phyloP scores from a whole-genome alignment of 1,140 invertebrate species.

The Ceratoteleas bidentatus region DNA sequence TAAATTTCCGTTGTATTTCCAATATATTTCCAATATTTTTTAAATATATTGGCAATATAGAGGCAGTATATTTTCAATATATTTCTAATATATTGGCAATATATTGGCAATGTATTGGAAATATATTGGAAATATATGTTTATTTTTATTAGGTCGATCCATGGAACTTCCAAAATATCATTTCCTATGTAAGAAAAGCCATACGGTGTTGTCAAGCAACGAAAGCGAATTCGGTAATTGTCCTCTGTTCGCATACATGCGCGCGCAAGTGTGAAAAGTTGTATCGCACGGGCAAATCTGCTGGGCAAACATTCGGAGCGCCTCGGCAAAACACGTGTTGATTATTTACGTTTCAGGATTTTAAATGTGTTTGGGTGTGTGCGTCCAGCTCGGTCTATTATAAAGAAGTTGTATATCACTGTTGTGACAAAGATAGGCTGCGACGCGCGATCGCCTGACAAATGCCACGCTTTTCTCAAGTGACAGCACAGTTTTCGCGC shows the following conservation, averaged over 20 bases:
- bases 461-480: not conserved
- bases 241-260: conserved; percentile 10
- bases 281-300: conserved; percentile 8
- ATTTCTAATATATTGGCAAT: no score
- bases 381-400: not conserved
- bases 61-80: no score
- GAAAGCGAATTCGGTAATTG: not conserved
- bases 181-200: not conserved
- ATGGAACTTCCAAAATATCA: no score
- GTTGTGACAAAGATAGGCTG: not conserved
- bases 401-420: conserved; percentile 4
- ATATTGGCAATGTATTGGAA: no score
- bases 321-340: conserved; percentile 16
- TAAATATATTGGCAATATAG: no score
- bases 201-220: not conserved
- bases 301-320: conserved; percentile 23
- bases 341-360: conserved; percentile 28
- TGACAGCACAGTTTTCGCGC: not conserved
- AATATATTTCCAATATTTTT: no score
- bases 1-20: no score
- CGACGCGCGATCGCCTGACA: not conserved
- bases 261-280: conserved; percentile 13
- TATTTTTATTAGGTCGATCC: no score
- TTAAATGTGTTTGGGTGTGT: conserved; percentile 23
- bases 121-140: no score